Evolutionary conservation across 2,113 vertebrate species (phyloP).

Genomic region (Ictalurus furcatus): DNA sequence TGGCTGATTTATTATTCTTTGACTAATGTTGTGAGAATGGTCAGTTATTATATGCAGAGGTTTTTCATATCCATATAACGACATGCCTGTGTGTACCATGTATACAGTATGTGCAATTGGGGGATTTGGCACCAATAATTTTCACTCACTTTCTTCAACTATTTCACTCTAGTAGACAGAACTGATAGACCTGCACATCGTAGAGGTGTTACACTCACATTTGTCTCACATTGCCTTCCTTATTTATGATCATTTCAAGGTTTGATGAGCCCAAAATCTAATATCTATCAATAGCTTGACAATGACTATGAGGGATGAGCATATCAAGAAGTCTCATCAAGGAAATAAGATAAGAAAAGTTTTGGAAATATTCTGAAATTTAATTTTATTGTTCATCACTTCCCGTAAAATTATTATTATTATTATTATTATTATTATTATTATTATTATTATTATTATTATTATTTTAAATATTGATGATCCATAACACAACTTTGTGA

Average conservation of each 20-base stretch:
- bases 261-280: neutral
- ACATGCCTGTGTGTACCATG: neutral
- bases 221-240: neutral
- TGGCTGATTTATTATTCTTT: constrained; percentile 7
- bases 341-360: neutral
- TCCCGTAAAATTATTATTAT: neutral
- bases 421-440: too few species aligned
- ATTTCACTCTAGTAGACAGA: neutral
- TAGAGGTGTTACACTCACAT: neutral
- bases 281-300: neutral
- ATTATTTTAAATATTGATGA: too few species aligned
- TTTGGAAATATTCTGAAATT: neutral
- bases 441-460: too few species aligned
- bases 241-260: neutral
- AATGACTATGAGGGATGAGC: neutral
- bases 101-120: neutral
- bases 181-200: neutral
- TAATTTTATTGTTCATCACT: neutral
- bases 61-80: too few species aligned
- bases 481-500: neutral
- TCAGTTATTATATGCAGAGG: neutral
- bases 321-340: neutral
- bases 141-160: neutral
- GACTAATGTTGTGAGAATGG: neutral
- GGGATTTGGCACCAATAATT: neutral